Evolutionary conservation across 2,113 vertebrate genomes (phyloP), one percentile per base, ranked within the genome.

Genomic region (Megaceryle maxima): DNA sequence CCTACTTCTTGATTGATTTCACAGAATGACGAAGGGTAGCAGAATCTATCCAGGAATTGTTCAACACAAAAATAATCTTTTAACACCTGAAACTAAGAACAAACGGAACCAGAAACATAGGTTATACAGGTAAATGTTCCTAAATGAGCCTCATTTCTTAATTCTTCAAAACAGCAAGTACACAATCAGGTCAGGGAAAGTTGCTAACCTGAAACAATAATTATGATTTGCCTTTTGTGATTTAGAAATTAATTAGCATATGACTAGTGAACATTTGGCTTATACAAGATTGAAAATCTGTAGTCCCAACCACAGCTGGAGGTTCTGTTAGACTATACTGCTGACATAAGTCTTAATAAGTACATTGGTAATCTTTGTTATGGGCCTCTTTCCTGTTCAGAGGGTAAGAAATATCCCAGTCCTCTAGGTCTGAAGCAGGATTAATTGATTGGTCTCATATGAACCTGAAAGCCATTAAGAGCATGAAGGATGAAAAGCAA

Each of bases 371-470:
- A 68, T 93, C 92, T 97, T 95, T 96, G 84, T 94, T 94, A 96
- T 88, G 87, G 95, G 92, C 92, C 96, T 94, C 83, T 97, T 94
- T 96, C 82, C 87, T 94, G 53, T 97, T 94, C 88, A 90, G 82
- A 97, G 75, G 41, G 76, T 97, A 88, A 92, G 94, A 98, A 98
- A 97, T 92, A 94, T 94, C 93, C 91, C 84, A 59, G 94, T 97
- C 92, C 95, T 97, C 76, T 88, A 97, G 95, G 96, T 97, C 94
- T 76, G 95, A 97, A 98, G 89, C 87, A 97, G 96, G 97, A 98
- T 98, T 98, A 98, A 98, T 98, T 98, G 98, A 98, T 98, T 98
- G 96, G 98, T 98, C 97, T 98, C 97, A 90, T 97, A 98, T 97
- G 98, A 98, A 98, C 97, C 96, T 97, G 97, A 98, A 98, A 98